Evolutionary conservation across 1,140 invertebrate species (phyloP), one percentile per base, ranked within the genome.

Genomic region (Zaprionus tsacasi): DNA sequence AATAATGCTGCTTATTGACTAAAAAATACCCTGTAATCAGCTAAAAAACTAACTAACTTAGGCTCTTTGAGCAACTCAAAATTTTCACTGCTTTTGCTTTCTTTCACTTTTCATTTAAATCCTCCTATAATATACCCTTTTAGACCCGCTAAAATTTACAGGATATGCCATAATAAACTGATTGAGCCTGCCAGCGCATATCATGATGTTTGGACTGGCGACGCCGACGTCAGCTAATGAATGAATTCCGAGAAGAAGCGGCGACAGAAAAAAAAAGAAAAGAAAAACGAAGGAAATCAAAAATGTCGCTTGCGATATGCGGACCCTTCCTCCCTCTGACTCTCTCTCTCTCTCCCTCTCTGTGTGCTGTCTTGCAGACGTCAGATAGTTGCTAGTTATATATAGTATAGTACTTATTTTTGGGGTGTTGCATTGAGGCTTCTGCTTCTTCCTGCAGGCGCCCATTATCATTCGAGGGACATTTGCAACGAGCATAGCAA

Each of bases 201-300:
- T 72, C 68, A 61, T 73, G 76, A 81, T 75, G 78, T 61, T 48
- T 72, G 79, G 79, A 59, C 68, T 25, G 76, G 65, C 69, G 66
- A 43, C 36, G 74, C 27, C 60, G 45, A 86, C 82, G 79, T 82
- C 82, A 69, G 75, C 60, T 77, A 74, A 59, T 78, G 52, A 77
- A 63, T 78, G 66, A 69, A 65, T 66, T 81, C 63, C 70, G 75
- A 66, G 76, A 70, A 66, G 36, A 45, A 15, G n/a, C n/a, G n/a
- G n/a, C n/a, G n/a, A n/a, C n/a, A n/a, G 13, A 43, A 6, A 13
- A 43, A 6, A 57, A 2, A 21, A 57, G 45, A 55, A 43, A 6
- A 13, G n/a, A 8, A 57, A 50, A 55, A 36, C 43, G 43, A 80
- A 45, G 57, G 21, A 50, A 67, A 57, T 57, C 70, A 65, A 80